phyloP scores from a whole-genome alignment of 2,888 invertebrate genomes.

The Eupeodes luniger region DNA sequence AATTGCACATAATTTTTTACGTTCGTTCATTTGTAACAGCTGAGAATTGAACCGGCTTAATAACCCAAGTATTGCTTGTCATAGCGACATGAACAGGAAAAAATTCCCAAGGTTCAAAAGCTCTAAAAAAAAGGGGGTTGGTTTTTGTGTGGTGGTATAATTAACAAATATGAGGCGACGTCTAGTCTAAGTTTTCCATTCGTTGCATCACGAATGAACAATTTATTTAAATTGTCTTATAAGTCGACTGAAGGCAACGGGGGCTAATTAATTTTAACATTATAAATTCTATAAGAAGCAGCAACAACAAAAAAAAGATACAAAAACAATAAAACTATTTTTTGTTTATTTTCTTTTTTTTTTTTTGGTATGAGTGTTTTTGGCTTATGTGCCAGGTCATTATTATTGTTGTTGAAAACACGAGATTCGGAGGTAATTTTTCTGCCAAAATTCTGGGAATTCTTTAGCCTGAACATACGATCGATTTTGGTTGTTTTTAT shows the following conservation, averaged over 20 bases:
- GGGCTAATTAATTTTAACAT: slow-evolving; percentile 62
- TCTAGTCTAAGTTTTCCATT: slow-evolving; percentile 71
- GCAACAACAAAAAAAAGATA: slow-evolving; percentile 8
- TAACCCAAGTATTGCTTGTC: not conserved
- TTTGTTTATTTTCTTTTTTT: not conserved
- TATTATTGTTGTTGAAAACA: slow-evolving; percentile 43
- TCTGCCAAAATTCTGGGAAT: slow-evolving; percentile 52
- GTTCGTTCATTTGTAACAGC: not conserved
- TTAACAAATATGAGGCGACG: slow-evolving; percentile 62
- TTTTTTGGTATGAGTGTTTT: slow-evolving; percentile 12
- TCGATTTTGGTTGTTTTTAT: slow-evolving; percentile 12
- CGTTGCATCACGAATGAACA: slow-evolving; percentile 68
- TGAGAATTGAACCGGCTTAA: not conserved
- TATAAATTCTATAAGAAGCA: slow-evolving; percentile 28
- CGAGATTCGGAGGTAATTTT: slow-evolving; percentile 53
- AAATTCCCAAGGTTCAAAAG: not conserved
- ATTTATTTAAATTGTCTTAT: slow-evolving; percentile 61
- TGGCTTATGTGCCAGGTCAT: slow-evolving; percentile 45
- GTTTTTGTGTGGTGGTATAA: not conserved
- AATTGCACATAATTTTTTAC: not conserved
- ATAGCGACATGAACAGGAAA: not conserved
- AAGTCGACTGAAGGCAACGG: slow-evolving; percentile 15
- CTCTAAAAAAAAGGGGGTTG: not conserved
- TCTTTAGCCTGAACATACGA: slow-evolving; percentile 47
- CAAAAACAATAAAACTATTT: slow-evolving; percentile 9